Base-by-base conservation (phyloP, 1,140 invertebrate species). In the Microvelia longipes region DNA sequence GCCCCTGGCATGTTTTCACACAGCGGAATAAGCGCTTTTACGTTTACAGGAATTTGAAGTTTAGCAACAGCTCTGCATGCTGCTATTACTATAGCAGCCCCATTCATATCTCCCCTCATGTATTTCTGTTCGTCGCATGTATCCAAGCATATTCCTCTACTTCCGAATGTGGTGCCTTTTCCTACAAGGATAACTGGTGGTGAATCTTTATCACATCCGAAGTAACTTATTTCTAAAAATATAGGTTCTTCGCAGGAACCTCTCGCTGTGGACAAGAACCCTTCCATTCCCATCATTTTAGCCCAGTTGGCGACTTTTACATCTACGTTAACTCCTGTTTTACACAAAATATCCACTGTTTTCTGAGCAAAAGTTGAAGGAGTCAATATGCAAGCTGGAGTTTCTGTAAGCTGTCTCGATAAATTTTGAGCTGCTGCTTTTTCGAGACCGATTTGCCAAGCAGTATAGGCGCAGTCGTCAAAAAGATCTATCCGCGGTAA, bases 91-190 rank as follows among this genome's bases (percentile, higher is more conserved):
- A 80, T 82, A 1, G 87, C 87, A 15, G 85, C 86, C 11, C 87
- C 87, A 25, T 84, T 85, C 86, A 88, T 88, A 74, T 88, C 87
- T 19, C 81, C 86, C 69, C 86, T 76, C 85, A 86, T 86, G 62
- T 80, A 76, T 71, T 83, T 82, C 82, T 87, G 87, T 29, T 82
- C 79, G 29, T 81, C 78, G 28, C 78, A 77, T 14, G 79, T 75
- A 75, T 87, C 87, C 2, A 88, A 71, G 66, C 85, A 86, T 25
- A 88, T 82, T 29, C 87, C 87, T 67, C 87, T 87, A 74, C 83
- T 84, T 75, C 88, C 86, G 80, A 87, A 88, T 1, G 85, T 87
- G 15, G 87, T 80, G 5, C 87, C 87, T 78, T 87, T 83, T 19
- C 81, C 82, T 70, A 79, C 72, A 65, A 77, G 70, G 19, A 78